Evolutionary conservation across 92 coral and sea anemone genomes (phyloP), one percentile per base, ranked within the genome.

Genomic region (Parazoanthus swiftii): DNA sequence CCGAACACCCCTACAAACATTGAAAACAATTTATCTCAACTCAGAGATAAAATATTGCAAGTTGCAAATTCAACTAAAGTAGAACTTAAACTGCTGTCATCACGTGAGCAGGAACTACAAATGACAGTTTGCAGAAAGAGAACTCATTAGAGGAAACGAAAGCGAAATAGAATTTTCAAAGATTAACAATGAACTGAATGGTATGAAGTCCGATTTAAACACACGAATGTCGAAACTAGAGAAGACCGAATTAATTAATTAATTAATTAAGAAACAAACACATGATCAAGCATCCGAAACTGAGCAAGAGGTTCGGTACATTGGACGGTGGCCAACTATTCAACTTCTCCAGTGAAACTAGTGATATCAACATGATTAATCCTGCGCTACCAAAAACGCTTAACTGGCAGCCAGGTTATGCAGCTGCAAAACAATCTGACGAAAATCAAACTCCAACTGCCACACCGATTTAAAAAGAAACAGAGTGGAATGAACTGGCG

Each of bases 41-140:
- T 87, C 18, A 58, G 71, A 44, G 85, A 79, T 76, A 87, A 79
- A 78, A 65, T 79, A 14, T 5, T 50, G n/a, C 89, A 87, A 35
- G n/a, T 42, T 10, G 89, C 44, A 48, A 79, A 63, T 66, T 29
- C 23, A 10, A 39, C n/a, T 42, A 79, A 86, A 78, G 16, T 35
- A 6, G 58, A 87, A 78, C 66, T 77, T 35, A 44, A 79, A 36
- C 33, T 6, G n/a, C 81, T 79, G 11, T 51, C 89, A 15, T 42
- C 77, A 38, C 59, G 78, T 43, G 8, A 78, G 42, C 71, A 76
- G 72, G 67, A 70, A 35, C 63, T 85, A n/a, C 68, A 85, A 85
- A 72, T 11, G 81, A 85, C 3, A 20, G 20, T 7, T 39, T 72
- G 43, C 23, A 73, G 42, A 33, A 51, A 25, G 81, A 85, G 14